Evolutionary conservation across 2,888 invertebrate genomes (phyloP).

Genomic region (Acanthosepion pharaonis): DNA sequence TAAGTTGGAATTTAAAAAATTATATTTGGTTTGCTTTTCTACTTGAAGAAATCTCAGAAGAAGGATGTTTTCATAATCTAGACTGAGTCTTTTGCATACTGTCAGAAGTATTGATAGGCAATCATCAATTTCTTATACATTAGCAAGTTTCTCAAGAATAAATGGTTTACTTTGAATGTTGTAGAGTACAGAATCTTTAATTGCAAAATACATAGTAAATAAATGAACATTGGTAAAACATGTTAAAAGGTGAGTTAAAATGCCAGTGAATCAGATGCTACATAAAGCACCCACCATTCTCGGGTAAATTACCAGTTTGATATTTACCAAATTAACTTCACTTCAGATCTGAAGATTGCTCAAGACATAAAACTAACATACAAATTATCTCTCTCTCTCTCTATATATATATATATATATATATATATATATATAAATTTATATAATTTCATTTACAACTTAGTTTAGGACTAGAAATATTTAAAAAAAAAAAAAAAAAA

Average conservation of each 20-base stretch:
- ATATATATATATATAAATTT: no score
- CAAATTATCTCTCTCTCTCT: no score
- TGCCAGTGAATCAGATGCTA: neutral
- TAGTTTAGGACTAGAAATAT: no score
- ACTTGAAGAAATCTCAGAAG: neutral
- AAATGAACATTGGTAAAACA: neutral
- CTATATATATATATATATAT: no score
- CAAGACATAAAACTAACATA: no score
- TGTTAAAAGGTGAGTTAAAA: no score
- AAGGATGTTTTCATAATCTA: conserved; percentile 13
- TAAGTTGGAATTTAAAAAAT: neutral
- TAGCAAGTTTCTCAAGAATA: neutral
- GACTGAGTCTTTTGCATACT: neutral
- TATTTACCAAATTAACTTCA: no score
- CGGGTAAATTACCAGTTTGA: no score
- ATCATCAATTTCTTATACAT: neutral
- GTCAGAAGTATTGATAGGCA: neutral
- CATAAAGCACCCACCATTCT: neutral
- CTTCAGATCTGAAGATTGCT: no score
- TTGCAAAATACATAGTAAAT: neutral
- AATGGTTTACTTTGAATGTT: neutral
- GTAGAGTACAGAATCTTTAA: neutral
- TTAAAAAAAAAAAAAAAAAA: no score
- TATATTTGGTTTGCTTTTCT: neutral
- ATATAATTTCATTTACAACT: no score